Evolutionary conservation across 2,113 vertebrate species (phyloP).

Genomic region (Cisticola juncidis): DNA sequence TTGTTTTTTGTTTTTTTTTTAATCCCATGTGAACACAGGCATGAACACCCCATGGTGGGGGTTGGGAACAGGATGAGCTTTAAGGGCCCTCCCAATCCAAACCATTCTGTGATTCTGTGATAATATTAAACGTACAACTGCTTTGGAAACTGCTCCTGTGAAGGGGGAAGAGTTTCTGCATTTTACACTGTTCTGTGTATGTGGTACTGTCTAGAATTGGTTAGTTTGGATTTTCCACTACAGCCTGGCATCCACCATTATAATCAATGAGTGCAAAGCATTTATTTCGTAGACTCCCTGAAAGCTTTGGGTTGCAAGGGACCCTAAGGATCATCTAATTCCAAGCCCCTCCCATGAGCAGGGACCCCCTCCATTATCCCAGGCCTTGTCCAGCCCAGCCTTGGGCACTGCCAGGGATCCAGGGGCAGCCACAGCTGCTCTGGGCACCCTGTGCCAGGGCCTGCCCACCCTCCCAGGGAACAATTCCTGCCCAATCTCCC

Average conservation of each 20-base stretch:
- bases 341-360: background rate
- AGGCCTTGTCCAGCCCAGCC: rapidly evolving
- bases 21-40: background rate
- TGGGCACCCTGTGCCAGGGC: background rate
- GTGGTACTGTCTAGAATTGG: background rate
- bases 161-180: background rate
- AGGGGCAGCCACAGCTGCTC: background rate
- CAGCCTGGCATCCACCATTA: background rate
- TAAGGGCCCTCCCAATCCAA: background rate
- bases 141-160: background rate
- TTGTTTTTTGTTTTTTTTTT: background rate
- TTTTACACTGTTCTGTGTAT: background rate
- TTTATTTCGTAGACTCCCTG: background rate
- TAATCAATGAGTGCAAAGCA: background rate
- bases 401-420: background rate
- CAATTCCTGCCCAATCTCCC: background rate
- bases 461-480: rapidly evolving
- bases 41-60: rapidly evolving
- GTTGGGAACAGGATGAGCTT: background rate
- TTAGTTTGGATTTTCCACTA: background rate
- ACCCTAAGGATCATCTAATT: background rate
- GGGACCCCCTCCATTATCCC: background rate
- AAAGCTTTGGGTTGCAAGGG: background rate
- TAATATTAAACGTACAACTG: background rate
- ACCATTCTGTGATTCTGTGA: background rate